A percentile compares a stretch with the other conserved stretches of the same genome.
Conservation (phyloP, 2,888 invertebrate species). For the Petrolisthes cinctipes region DNA sequence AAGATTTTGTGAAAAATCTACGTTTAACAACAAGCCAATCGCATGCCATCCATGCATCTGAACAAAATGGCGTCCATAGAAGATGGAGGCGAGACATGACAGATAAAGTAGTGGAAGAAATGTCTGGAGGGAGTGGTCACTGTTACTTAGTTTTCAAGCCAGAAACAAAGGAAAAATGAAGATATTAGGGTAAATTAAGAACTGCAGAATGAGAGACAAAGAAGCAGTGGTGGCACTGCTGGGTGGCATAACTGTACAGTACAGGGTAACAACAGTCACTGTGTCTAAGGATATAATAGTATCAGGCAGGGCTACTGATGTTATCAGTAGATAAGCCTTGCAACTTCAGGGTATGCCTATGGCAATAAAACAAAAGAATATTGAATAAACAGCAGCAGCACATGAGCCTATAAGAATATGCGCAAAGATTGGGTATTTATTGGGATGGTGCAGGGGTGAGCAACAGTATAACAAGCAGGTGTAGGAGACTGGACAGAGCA, state of each 20-base stretch:
- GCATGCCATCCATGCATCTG: slow-evolving; percentile 62
- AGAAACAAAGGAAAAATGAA: slow-evolving; percentile 35
- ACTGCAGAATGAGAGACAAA: slow-evolving; percentile 31
- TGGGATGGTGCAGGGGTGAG: slow-evolving; percentile 33
- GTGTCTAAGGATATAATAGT: slow-evolving; percentile 12
- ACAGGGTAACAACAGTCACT: slow-evolving; percentile 16
- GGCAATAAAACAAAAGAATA: slow-evolving; percentile 1
- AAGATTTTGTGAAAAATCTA: slow-evolving; percentile 63
- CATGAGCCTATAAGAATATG: slow-evolving; percentile 53
- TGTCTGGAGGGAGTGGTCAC: slow-evolving; percentile 34
- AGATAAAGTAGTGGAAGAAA: slow-evolving; percentile 39
- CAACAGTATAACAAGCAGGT: slow-evolving; percentile 29
- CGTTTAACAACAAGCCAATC: slow-evolving; percentile 62
- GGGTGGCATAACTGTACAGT: slow-evolving; percentile 16
- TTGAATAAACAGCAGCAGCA: slow-evolving; percentile 30
- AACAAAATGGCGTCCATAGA: slow-evolving; percentile 61
- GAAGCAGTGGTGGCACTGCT: slow-evolving; percentile 33
- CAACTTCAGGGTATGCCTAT: slow-evolving; percentile 4
- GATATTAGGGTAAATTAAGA: slow-evolving; percentile 24
- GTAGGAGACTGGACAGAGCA: background rate
- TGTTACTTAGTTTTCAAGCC: slow-evolving; percentile 39
- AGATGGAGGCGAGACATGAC: slow-evolving; percentile 57
- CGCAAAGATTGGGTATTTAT: slow-evolving; percentile 16
- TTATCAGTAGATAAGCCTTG: slow-evolving; percentile 22
- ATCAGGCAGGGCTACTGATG: slow-evolving; percentile 16